These are phyloP conservation scores for Oryzias curvinotus DNA, from an alignment of 2,113 vertebrate genomes.

Conservation along the genomic window DNA sequence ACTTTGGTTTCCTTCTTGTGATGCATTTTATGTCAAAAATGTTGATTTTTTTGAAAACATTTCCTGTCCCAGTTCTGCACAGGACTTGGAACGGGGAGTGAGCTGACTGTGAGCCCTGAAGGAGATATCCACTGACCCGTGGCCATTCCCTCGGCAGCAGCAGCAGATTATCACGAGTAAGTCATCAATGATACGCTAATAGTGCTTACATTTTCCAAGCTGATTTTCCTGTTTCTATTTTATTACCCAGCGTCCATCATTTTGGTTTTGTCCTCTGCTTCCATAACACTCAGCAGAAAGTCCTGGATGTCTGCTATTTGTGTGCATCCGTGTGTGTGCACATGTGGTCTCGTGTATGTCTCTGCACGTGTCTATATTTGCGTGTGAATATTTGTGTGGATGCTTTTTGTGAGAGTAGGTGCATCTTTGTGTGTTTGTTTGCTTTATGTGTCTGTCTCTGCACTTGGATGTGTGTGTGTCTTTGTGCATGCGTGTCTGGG, in stretches of 20 bases:
- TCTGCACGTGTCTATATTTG: too few relatives aligned
- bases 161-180: slow-evolving; percentile 57
- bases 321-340: slow-evolving; percentile 33
- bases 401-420: too few relatives aligned
- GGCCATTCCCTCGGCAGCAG: slow-evolving; percentile 30
- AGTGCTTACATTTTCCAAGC: slow-evolving; percentile 45
- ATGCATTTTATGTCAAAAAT: too few relatives aligned
- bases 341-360: background rate
- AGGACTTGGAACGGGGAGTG: slow-evolving; percentile 14
- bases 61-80: background rate
- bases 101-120: slow-evolving; percentile 18
- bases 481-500: too few relatives aligned
- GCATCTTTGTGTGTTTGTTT: too few relatives aligned
- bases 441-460: too few relatives aligned
- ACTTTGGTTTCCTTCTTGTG: too few relatives aligned
- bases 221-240: slow-evolving; percentile 47
- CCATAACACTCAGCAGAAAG: slow-evolving; percentile 46
- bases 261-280: slow-evolving; percentile 30
- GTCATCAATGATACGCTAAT: slow-evolving; percentile 56
- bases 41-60: too few relatives aligned
- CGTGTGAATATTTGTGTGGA: too few relatives aligned
- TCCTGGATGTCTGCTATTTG: slow-evolving; percentile 59
- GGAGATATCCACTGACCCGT: slow-evolving; percentile 45
- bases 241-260: slow-evolving; percentile 38
- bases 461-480: too few relatives aligned